Conservation (phyloP, 2,113 vertebrate genomes). For the Cathartes aura region DNA sequence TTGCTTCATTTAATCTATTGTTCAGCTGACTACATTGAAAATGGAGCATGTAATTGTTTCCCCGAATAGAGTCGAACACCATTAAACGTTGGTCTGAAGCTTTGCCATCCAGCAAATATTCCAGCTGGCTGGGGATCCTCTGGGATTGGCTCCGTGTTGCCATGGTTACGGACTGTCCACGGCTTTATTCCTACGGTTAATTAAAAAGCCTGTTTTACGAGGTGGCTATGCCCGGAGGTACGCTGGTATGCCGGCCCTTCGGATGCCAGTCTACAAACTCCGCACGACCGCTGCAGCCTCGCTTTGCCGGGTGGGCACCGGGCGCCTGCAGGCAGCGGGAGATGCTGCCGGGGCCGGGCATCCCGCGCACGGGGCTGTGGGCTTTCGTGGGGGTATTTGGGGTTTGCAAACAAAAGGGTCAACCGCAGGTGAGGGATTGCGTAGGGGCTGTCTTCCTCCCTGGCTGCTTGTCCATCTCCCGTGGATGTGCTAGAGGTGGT, state of each 20-base stretch:
- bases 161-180: constrained; percentile 63
- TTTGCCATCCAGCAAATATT: constrained; percentile 70
- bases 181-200: constrained; percentile 46
- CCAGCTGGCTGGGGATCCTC: constrained; percentile 66
- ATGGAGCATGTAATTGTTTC: constrained; percentile 73
- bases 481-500: rapidly evolving
- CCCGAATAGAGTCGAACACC: constrained; percentile 50
- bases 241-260: rapidly evolving
- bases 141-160: constrained; percentile 51
- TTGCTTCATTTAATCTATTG: constrained; percentile 64
- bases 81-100: constrained; percentile 58
- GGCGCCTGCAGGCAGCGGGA: not conserved
- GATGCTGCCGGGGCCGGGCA: not conserved
- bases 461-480: rapidly evolving
- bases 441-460: rapidly evolving
- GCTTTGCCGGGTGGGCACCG: rapidly evolving
- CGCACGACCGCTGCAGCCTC: rapidly evolving
- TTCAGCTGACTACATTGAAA: constrained; percentile 60
- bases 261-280: not conserved
- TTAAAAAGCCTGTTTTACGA: constrained; percentile 46
- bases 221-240: not conserved
- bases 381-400: rapidly evolving
- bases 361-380: rapidly evolving
- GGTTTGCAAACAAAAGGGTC: not conserved
- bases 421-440: not conserved